These are phyloP conservation scores for Glossophaga mutica DNA, from an alignment of 2,797 vertebrate species.

Conservation along the genomic window DNA sequence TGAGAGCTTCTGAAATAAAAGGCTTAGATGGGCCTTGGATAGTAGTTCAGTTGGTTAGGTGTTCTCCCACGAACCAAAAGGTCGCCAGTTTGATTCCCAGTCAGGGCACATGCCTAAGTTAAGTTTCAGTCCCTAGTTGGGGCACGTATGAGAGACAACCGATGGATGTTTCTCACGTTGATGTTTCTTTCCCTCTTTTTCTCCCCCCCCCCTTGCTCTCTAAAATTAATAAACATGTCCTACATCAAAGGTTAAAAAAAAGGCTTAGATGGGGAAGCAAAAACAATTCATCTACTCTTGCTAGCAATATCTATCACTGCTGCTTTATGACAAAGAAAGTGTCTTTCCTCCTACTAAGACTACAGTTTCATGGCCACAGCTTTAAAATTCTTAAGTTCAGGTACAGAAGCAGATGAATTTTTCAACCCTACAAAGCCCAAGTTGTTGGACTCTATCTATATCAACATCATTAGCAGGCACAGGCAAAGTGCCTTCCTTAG, in stretches of 20 bases:
- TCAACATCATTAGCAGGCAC: background rate
- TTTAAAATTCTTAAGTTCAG: constrained; percentile 33
- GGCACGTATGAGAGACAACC: background rate
- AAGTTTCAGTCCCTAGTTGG: background rate
- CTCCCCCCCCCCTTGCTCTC: background rate
- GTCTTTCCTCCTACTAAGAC: constrained; percentile 20
- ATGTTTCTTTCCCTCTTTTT: background rate
- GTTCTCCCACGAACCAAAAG: background rate
- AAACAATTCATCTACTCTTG: constrained; percentile 41
- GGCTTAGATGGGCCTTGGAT: background rate
- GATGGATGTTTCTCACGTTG: background rate
- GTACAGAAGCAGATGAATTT: constrained; percentile 23
- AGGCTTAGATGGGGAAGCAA: constrained; percentile 22
- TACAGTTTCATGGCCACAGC: constrained; percentile 31
- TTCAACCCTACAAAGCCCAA: background rate
- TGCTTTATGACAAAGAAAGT: constrained; percentile 53
- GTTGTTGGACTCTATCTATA: background rate
- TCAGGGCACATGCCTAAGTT: background rate
- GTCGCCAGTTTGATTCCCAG: background rate
- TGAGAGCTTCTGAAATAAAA: constrained; percentile 67
- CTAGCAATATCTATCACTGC: constrained; percentile 33
- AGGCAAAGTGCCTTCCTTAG: background rate
- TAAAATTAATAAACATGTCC: background rate
- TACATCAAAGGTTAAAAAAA: background rate
- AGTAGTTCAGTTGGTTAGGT: background rate